These are phyloP conservation scores for Graptemys geographica DNA, from an alignment of 2,797 vertebrate species.

Conservation along the genomic window DNA sequence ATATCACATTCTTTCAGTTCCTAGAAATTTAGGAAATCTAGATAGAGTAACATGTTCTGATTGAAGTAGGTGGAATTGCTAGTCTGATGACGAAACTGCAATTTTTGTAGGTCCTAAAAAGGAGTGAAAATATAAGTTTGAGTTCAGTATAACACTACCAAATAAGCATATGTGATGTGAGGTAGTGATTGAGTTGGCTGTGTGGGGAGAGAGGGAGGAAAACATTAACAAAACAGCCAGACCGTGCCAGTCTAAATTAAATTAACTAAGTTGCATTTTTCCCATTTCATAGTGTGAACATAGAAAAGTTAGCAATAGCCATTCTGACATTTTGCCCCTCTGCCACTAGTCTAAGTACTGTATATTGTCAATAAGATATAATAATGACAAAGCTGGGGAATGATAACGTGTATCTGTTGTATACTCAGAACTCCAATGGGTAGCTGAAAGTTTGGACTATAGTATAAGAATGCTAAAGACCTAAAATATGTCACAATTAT, in stretches of 20 bases:
- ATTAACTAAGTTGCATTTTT: background rate
- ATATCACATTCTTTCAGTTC: background rate
- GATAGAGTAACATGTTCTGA: background rate
- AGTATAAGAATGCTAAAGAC: background rate
- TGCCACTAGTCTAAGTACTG: background rate
- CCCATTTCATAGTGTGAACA: background rate
- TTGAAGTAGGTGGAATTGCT: background rate
- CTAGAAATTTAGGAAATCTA: slow-evolving; percentile 3
- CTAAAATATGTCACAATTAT: background rate
- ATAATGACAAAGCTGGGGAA: background rate
- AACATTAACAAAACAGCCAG: background rate
- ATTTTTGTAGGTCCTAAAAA: background rate
- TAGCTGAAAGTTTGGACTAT: background rate
- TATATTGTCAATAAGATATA: background rate
- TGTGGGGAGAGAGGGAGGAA: background rate
- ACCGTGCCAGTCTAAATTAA: too few relatives aligned
- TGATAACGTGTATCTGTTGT: background rate
- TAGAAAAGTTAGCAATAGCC: background rate
- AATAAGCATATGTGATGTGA: background rate
- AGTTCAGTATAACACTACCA: background rate
- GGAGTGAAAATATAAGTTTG: background rate
- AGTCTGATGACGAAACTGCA: background rate
- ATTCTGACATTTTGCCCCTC: background rate
- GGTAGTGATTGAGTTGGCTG: background rate
- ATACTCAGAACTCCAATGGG: background rate